Evolutionary conservation across 2,797 vertebrate species (phyloP), one percentile per base, ranked within the genome.

Genomic region (Sternotherus odoratus): DNA sequence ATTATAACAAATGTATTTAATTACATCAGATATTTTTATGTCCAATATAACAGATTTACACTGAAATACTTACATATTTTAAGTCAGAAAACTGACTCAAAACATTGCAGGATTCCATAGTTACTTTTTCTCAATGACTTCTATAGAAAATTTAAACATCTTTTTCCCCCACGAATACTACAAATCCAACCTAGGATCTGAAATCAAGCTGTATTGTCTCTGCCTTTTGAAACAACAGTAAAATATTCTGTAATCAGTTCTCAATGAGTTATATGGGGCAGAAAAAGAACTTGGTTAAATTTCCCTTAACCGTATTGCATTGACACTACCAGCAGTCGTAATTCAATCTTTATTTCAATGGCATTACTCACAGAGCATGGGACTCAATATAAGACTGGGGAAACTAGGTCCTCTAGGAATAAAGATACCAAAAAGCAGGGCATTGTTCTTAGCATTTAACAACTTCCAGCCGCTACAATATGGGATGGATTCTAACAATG

Each of bases 131-230:
- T 92, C 57, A 88, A 51, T 15, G 60, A 10, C 8, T 87, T 91
- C 86, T 69, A 77, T 2, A 92, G 79, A n/a, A 93, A 89, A 89
- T 54, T 3, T 17, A 10, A 15, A 48, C 23, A 23, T 8, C 46
- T 77, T 19, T 60, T 92, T 69, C 49, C 85, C 72, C 82, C 30
- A 75, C 69, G 39, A 48, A 82, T 54, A 90, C 57, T 80, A 85
- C 43, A 69, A 93, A 77, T 53, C 94, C 39, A 75, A 56, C 17
- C 69, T 89, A 89, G 54, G 48, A 90, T 26, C 33, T 36, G 13
- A 92, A 92, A 16, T 88, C 74, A 83, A 83, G 28, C 28, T 88
- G 28, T n/a, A 85, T 94, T 69, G 39, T 75, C 88, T 89, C 51
- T 87, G 82, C 26, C 53, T 88, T 39, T 83, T 92, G 66, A 39